Conservation (phyloP, 2,888 invertebrate genomes). For the Microplitis deprimator region DNA sequence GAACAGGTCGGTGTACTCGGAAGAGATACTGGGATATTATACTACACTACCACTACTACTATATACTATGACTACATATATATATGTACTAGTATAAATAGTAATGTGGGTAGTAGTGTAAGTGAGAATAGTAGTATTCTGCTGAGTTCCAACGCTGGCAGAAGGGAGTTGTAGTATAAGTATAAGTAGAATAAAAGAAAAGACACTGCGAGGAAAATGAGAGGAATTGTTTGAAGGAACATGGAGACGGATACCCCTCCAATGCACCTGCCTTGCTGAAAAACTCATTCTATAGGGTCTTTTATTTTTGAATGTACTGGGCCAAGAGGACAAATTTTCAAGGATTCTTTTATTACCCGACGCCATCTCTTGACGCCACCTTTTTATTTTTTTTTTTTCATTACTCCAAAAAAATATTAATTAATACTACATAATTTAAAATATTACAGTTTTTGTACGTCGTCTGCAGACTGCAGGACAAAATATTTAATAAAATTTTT, state of each 20-base stretch:
- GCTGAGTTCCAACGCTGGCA: not conserved
- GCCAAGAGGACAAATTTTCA: slow-evolving; percentile 24
- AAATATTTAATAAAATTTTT: not conserved
- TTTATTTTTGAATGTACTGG: slow-evolving; percentile 9
- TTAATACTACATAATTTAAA: not conserved
- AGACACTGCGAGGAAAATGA: slow-evolving; percentile 34
- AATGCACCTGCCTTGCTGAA: slow-evolving; percentile 30
- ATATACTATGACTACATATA: not conserved
- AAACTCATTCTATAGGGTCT: slow-evolving; percentile 24
- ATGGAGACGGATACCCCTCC: not conserved
- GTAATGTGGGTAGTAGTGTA: not conserved
- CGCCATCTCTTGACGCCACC: slow-evolving; percentile 13
- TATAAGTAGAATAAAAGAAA: slow-evolving; percentile 20
- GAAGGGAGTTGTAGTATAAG: not conserved
- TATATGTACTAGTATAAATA: too few relatives aligned
- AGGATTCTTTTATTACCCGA: slow-evolving; percentile 26
- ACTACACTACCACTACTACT: not conserved
- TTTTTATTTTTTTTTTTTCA: not conserved
- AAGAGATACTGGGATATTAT: not conserved
- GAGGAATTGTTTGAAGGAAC: slow-evolving; percentile 32
- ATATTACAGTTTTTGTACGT: not conserved
- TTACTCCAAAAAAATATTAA: not conserved
- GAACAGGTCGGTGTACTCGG: slow-evolving; percentile 28
- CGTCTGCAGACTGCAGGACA: not conserved
- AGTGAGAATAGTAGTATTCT: not conserved